phyloP scores from a whole-genome alignment of 1,140 invertebrate genomes.

The Drosophila novamexicana region DNA sequence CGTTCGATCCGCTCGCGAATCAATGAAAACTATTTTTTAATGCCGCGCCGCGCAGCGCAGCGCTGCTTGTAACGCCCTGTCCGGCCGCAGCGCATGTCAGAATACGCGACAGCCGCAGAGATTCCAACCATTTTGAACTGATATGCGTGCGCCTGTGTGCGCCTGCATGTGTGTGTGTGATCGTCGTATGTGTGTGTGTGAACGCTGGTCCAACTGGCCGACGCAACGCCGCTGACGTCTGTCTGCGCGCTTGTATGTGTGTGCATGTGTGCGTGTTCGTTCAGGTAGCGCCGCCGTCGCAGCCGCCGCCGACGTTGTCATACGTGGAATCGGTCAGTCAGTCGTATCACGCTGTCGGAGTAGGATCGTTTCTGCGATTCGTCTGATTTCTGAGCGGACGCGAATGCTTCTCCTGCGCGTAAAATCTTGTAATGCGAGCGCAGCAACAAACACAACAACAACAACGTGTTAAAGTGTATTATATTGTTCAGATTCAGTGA shows the following conservation, averaged over 20 bases:
- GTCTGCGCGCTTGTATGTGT: constrained; percentile 11
- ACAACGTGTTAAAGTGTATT: constrained; percentile 20
- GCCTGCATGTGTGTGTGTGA: constrained; percentile 26
- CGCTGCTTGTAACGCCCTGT: constrained; percentile 47
- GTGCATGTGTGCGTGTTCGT: constrained; percentile 24
- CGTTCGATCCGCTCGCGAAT: constrained; percentile 30
- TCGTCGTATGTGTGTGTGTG: constrained; percentile 16
- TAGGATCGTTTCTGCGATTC: constrained; percentile 76
- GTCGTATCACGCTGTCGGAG: constrained; percentile 80
- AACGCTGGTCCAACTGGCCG: constrained; percentile 60
- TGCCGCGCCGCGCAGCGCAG: constrained; percentile 32
- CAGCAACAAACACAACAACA: constrained; percentile 21
- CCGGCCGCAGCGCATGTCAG: constrained; percentile 53
- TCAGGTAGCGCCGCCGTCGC: constrained; percentile 43
- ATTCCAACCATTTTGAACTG: constrained; percentile 81
- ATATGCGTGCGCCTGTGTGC: constrained; percentile 41
- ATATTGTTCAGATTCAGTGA: constrained; percentile 40
- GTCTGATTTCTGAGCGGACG: constrained; percentile 52
- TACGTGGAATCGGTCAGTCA: constrained; percentile 69
- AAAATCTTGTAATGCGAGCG: constrained; percentile 41
- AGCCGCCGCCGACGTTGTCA: constrained; percentile 56
- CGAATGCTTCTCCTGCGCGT: constrained; percentile 43
- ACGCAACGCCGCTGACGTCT: constrained; percentile 42
- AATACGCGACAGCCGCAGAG: constrained; percentile 73
- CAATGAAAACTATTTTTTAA: constrained; percentile 64